Evolutionary conservation across 30 jellyfish, hydroid and myxozoan species (phyloP).

Genomic region (Hydractinia symbiolongicarpus): DNA sequence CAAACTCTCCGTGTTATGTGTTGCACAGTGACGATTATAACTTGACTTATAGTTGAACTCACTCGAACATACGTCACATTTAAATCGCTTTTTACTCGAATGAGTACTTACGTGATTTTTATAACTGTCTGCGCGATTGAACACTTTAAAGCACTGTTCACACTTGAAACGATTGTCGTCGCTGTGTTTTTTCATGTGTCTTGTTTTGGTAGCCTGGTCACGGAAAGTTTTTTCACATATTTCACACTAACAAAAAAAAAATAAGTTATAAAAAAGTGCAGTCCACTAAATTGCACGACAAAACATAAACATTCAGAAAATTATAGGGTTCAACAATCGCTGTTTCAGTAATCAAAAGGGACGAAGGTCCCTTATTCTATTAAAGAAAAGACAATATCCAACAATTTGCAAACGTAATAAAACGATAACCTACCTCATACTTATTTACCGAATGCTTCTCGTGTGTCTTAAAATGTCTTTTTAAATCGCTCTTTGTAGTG

Average conservation of each 20-base stretch:
- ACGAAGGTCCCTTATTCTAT: too few species aligned
- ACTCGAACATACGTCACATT: slow-evolving; percentile 18
- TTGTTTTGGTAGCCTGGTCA: slow-evolving; percentile 15
- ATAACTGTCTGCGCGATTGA: slow-evolving; percentile 3
- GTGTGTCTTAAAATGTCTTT: slow-evolving; percentile 11
- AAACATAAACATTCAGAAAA: too few species aligned
- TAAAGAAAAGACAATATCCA: too few species aligned
- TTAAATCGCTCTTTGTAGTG: slow-evolving; percentile 13
- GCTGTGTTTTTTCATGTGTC: slow-evolving; percentile 16
- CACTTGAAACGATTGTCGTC: neutral
- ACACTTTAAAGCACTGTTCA: slow-evolving; percentile 13
- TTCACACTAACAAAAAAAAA: slow-evolving; percentile 7
- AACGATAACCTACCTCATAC: too few species aligned
- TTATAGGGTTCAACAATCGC: too few species aligned
- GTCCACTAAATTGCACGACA: too few species aligned
- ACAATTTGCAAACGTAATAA: too few species aligned
- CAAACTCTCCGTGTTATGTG: slow-evolving; percentile 2
- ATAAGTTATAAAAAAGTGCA: neutral
- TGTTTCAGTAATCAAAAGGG: too few species aligned
- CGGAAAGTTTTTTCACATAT: slow-evolving; percentile 1
- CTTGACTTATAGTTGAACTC: slow-evolving; percentile 8
- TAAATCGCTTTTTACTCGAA: neutral
- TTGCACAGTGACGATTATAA: slow-evolving; percentile 9
- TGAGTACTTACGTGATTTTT: slow-evolving; percentile 17
- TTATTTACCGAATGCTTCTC: neutral